phyloP scores from a whole-genome alignment of 2,113 vertebrate genomes.

The Motacilla alba region DNA sequence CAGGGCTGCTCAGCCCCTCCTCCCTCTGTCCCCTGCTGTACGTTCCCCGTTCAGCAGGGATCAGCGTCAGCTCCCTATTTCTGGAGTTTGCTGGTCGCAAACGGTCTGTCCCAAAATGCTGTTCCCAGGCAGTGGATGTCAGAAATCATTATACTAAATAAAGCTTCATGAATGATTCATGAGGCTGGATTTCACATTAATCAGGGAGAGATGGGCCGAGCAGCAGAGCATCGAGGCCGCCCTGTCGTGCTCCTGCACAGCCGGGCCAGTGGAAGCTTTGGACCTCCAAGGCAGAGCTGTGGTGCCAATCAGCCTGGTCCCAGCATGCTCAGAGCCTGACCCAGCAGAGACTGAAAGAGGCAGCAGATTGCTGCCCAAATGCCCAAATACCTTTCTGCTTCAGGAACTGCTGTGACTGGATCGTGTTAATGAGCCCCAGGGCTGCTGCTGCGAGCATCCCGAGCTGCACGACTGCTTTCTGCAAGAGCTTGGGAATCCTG shows the following conservation, averaged over 20 bases:
- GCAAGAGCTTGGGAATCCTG: not conserved
- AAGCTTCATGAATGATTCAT: constrained; percentile 51
- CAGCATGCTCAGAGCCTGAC: not conserved
- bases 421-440: not conserved
- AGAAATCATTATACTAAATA: constrained; percentile 64
- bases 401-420: not conserved
- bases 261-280: not conserved
- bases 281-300: not conserved
- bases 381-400: constrained; percentile 15
- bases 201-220: constrained; percentile 10
- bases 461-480: not conserved
- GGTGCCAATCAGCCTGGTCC: not conserved
- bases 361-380: not conserved
- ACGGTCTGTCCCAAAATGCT: constrained; percentile 38
- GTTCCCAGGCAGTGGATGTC: constrained; percentile 52
- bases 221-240: not conserved
- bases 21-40: not conserved
- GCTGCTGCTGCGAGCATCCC: not conserved
- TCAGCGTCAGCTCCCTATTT: constrained; percentile 38
- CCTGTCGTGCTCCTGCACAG: not conserved
- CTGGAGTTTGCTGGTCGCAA: constrained; percentile 18
- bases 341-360: not conserved
- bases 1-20: not conserved
- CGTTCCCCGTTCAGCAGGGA: not conserved
- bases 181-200: constrained; percentile 5